A percentile compares a stretch with the other conserved stretches of the same genome.
These are phyloP conservation scores for Phallusia fumigata DNA, from an alignment of 23 tunicate genomes.

Conservation along the genomic window DNA sequence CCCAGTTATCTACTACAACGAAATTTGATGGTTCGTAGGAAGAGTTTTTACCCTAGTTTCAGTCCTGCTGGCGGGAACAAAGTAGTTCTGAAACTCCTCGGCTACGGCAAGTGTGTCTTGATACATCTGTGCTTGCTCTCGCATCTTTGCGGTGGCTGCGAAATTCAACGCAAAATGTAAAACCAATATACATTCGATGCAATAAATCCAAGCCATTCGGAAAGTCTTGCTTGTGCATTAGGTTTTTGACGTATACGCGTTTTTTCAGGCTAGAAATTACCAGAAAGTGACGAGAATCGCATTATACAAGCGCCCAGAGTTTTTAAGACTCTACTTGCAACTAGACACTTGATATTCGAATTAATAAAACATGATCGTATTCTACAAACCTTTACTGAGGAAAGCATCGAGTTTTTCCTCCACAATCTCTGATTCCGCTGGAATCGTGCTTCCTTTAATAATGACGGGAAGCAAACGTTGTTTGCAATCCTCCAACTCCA, in stretches of 20 bases:
- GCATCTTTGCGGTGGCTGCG: constrained; percentile 47
- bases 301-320: neutral
- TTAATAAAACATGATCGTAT: neutral
- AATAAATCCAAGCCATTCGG: too few species aligned
- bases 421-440: constrained; percentile 56
- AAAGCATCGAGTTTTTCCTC: constrained; percentile 46
- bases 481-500: constrained; percentile 65
- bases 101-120: constrained; percentile 52
- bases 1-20: too few species aligned
- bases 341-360: too few species aligned
- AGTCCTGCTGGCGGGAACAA: constrained; percentile 30
- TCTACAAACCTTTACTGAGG: constrained; percentile 46
- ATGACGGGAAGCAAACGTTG: constrained; percentile 61
- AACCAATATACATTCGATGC: too few species aligned
- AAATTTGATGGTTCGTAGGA: neutral
- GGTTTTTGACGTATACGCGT: too few species aligned
- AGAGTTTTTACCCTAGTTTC: constrained; percentile 13
- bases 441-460: constrained; percentile 51
- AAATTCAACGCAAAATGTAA: neutral
- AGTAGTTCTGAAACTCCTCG: constrained; percentile 68
- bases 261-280: too few species aligned
- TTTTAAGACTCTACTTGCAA: too few species aligned
- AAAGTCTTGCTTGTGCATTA: too few species aligned
- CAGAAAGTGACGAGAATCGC: too few species aligned
- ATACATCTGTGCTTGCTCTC: constrained; percentile 42